A percentile compares a stretch with the other conserved stretches of the same genome.
phyloP scores from a whole-genome alignment of 2,113 vertebrate genomes.

The Grammomys surdaster region DNA sequence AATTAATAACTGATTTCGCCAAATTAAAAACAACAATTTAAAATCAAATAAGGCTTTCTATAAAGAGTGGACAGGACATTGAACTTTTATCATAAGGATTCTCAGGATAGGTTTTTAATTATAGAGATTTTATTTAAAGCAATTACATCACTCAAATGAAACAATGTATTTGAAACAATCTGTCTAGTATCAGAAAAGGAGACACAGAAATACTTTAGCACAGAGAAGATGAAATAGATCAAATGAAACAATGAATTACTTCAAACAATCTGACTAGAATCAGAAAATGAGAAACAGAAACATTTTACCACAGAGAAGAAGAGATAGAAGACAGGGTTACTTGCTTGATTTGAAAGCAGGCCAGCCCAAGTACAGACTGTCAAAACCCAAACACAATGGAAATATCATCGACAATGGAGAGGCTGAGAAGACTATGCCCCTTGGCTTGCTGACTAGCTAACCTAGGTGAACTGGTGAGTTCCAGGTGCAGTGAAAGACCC shows the following conservation, averaged over 20 bases:
- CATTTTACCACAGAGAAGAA: background rate
- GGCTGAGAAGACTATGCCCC: background rate
- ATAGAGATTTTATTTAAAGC: background rate
- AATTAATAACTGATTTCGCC: background rate
- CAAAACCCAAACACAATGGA: background rate
- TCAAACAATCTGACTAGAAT: no score
- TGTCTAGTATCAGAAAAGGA: background rate
- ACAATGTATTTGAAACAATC: background rate
- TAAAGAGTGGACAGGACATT: background rate
- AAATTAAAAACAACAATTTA: background rate
- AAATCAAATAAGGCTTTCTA: background rate
- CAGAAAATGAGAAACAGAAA: background rate
- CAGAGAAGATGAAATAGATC: background rate
- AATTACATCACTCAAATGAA: conserved; percentile 13
- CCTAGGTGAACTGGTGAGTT: background rate
- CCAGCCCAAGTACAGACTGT: no score
- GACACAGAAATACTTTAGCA: background rate
- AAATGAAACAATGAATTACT: background rate
- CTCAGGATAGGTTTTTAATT: conserved; percentile 8
- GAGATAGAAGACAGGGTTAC: background rate
- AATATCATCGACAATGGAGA: background rate
- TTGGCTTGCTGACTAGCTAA: background rate
- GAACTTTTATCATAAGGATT: conserved; percentile 38
- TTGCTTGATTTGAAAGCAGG: background rate
- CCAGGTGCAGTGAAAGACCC: no score